Base-by-base conservation (phyloP, 2,888 invertebrate genomes). In the Aelia acuminata region DNA sequence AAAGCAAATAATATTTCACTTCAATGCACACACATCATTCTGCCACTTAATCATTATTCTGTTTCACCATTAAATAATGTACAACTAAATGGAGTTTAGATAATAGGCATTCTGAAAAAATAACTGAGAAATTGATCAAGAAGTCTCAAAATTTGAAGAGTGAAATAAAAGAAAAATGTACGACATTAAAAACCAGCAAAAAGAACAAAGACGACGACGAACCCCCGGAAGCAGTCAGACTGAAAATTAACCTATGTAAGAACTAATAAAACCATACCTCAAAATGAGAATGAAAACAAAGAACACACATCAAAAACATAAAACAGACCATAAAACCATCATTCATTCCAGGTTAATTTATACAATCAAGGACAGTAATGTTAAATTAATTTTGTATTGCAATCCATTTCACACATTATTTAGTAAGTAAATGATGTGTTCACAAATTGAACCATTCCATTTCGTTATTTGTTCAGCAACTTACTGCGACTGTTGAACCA, bases 401-500 rank as follows among this genome's bases (percentile, higher is more conserved):
- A 80, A 80, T n/a, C 22, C 80, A 80, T n/a, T 35, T 80, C 80
- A 80, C 43, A 80, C 43, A 47, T 43, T 80, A 47, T 80, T 80
- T 43, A 47, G 39, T 80, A 80, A 26, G 57, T 75, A 75, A 43
- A 80, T 18, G 80, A 80, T 43, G 43, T 80, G 43, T 43, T 43
- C 39, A 75, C 39, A 80, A 80, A 80, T 80, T 10, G n/a, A 80
- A 43, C 80, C 43, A 80, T 70, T 70, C 63, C 31, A 70, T 70
- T 70, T 70, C 35, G 31, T 70, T 70, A 80, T 35, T 80, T 88
- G 13, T 35, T 31, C 57, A 86, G 39, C 35, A 90, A 95, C 97
- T 97, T 96, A 99, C 98, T 94, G 99, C 99, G 91, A 98, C 98
- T 91, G 99, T 98, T 92, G 99, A 99, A 94, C 98, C 99, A 94